Evolutionary conservation across 2,113 vertebrate genomes (phyloP).

Genomic region (Silurus meridionalis): DNA sequence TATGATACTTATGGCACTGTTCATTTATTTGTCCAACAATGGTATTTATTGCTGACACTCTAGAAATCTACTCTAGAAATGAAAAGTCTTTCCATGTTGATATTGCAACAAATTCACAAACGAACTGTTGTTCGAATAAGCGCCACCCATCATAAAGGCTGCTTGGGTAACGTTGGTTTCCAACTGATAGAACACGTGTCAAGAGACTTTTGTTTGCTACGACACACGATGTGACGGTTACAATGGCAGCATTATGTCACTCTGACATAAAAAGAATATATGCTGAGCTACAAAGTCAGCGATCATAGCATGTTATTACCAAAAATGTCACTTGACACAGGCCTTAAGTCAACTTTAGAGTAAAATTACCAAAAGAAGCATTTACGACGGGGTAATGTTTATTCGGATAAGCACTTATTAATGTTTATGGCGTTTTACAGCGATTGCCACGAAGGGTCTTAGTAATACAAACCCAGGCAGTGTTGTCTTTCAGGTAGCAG

Average conservation of each 20-base stretch:
- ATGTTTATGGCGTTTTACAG: background rate
- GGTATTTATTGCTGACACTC: background rate
- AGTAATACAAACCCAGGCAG: constrained; percentile 68
- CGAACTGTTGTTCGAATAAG: too few relatives aligned
- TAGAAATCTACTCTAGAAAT: background rate
- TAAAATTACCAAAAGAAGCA: background rate
- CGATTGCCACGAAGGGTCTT: background rate
- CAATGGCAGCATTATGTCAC: background rate
- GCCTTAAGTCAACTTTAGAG: background rate
- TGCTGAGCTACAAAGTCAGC: background rate
- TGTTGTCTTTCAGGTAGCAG: constrained; percentile 98
- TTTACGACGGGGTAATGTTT: background rate
- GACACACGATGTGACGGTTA: background rate
- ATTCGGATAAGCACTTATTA: background rate
- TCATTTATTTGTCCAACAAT: background rate
- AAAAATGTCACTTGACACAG: background rate
- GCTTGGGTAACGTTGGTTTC: background rate
- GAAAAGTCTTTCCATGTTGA: background rate
- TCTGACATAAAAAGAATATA: background rate
- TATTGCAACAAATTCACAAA: background rate
- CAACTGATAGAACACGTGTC: background rate
- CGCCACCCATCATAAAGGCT: background rate
- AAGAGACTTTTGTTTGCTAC: background rate
- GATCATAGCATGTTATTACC: background rate
- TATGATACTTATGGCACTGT: background rate